Evolutionary conservation across 92 coral and sea anemone species (phyloP), one percentile per base, ranked within the genome.

Genomic region (Parazoanthus atlanticus): DNA sequence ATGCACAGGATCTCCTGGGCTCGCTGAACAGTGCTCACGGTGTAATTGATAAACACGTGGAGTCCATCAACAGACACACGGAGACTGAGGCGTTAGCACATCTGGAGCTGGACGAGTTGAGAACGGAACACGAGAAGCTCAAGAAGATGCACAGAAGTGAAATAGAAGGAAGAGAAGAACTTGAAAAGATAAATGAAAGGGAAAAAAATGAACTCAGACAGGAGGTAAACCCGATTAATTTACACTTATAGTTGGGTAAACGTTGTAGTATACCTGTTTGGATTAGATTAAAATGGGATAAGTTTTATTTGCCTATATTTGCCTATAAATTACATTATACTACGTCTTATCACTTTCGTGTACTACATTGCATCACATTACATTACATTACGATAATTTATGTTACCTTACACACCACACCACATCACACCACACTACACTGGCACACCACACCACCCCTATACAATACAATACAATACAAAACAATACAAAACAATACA

Each of bases 81-180:
- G 97, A 96, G 90, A 69, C 88, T 28, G 98, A 96, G 85, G 93
- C 94, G 15, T 74, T 93, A 54, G 93, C 92, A 31, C 96, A 93
- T 81, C 90, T 93, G 46, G 98, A 95, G 82, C 85, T 96, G 76
- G 99, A 95, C 81, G 96, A 96, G 78, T 77, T 82, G 52, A 95
- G 91, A 81, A 93, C 96, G 7, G 98, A 95, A 43, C 87, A 84
- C 89, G 92, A 93, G 38, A 78, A 88, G 15, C 92, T 91, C 7
- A 85, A 74, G 28, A 80, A 84, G 36, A 76, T 82, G 74, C 28
- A 93, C 26, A 76, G 86, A 32, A 89, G 92, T 47, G 89, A 86
- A 17, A 89, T 33, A 81, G 86, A 91, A 70, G 90, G 61, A 23
- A 91, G 86, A 67, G 88, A 88, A 21, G 90, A 91, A 58, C n/a